Conservation (phyloP, 2,888 invertebrate species). For the Chalcis sispes region DNA sequence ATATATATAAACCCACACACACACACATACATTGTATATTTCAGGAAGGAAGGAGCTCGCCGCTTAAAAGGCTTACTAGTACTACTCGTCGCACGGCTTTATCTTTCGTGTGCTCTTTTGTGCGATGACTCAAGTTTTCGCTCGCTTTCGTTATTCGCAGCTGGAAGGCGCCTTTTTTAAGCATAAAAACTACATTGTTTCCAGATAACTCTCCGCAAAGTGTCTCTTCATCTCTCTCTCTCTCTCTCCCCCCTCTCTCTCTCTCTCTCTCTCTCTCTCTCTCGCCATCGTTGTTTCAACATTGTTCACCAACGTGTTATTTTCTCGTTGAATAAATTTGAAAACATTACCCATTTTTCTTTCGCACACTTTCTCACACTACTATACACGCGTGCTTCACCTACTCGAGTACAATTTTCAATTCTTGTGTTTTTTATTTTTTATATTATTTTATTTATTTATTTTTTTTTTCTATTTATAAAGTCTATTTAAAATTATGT, state of each 20-base stretch:
- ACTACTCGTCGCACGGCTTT: too few species aligned
- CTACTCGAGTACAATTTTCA: too few species aligned
- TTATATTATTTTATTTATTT: neutral
- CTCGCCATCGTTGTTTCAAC: too few species aligned
- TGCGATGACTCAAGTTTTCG: conserved; percentile 16
- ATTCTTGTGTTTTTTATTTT: neutral
- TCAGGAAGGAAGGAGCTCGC: neutral
- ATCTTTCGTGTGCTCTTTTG: neutral
- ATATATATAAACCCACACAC: too few species aligned
- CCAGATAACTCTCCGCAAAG: conserved; percentile 19
- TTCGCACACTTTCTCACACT: neutral
- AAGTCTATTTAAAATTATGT: neutral
- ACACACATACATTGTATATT: too few species aligned
- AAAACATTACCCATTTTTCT: conserved; percentile 33
- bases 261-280: neutral
- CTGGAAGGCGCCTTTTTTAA: neutral
- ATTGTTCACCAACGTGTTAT: conserved; percentile 30
- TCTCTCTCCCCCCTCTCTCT: neutral
- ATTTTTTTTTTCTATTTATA: too few species aligned
- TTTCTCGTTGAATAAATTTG: conserved; percentile 49
- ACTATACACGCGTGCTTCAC: neutral
- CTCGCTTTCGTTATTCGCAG: neutral
- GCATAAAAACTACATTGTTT: conserved; percentile 45
- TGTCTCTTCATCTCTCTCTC: conserved; percentile 5
- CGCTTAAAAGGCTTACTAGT: neutral